Percentiles rank a stretch among this genome's conserved stretches.
Conservation (phyloP, 30 jellyfish, hydroid and myxozoan genomes). For the Aurelia aurita complex sp. Pacific region DNA sequence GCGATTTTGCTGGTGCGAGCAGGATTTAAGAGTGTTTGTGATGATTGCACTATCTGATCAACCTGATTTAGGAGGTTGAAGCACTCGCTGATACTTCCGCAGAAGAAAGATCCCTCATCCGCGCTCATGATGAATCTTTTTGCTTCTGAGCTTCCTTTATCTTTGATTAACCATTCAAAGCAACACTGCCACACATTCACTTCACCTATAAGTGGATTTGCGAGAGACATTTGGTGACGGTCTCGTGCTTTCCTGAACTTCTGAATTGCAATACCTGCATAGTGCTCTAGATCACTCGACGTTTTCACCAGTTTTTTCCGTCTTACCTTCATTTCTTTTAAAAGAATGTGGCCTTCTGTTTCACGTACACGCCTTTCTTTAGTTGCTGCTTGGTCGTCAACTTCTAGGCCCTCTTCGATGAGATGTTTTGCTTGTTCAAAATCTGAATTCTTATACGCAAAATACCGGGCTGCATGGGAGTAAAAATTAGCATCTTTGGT, state of each 20-base stretch:
- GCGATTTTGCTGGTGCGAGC: constrained; percentile 15
- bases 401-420: constrained; percentile 22
- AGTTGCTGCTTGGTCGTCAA: constrained; percentile 17
- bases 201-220: constrained; percentile 48
- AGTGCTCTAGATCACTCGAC: neutral
- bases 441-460: constrained; percentile 3
- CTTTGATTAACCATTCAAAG: constrained; percentile 33
- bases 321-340: neutral
- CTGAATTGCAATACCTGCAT: constrained; percentile 9
- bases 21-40: constrained; percentile 16
- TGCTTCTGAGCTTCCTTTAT: constrained; percentile 9
- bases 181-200: constrained; percentile 55
- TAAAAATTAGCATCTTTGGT: constrained; percentile 35
- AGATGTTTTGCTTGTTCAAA: constrained; percentile 25
- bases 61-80: constrained; percentile 26
- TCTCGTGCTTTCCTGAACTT: constrained; percentile 42
- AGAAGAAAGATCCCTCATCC: constrained; percentile 9
- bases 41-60: constrained; percentile 39
- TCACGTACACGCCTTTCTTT: constrained; percentile 27
- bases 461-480: constrained; percentile 48
- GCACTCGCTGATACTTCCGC: constrained; percentile 28
- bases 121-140: constrained; percentile 9
- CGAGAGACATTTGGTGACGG: constrained; percentile 33
- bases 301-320: neutral
- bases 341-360: constrained; percentile 46